Evolutionary conservation across 2,113 vertebrate species (phyloP).

Genomic region (Ammospiza caudacuta): DNA sequence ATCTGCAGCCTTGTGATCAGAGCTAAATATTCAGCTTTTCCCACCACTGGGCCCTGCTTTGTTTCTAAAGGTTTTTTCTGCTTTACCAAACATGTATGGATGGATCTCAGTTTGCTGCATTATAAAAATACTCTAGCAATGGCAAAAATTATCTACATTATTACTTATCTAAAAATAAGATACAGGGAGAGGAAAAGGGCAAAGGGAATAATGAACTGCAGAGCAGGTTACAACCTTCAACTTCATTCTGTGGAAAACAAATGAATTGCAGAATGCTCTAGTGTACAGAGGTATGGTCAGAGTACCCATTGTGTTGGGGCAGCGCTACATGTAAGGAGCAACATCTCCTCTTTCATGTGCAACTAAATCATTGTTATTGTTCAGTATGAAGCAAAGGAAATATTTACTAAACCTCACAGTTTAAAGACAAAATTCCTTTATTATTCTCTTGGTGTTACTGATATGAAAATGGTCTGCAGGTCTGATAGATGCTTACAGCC

Average conservation of each 20-base stretch:
- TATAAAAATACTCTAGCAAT: background rate
- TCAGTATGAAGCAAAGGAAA: background rate
- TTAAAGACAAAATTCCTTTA: background rate
- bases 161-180: background rate
- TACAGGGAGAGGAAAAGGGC: background rate
- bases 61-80: background rate
- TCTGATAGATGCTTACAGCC: background rate
- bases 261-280: background rate
- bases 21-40: background rate
- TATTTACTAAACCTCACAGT: background rate
- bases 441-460: background rate
- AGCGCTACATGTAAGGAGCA: background rate
- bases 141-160: background rate
- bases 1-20: background rate
- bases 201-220: background rate
- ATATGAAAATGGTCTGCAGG: background rate
- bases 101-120: background rate
- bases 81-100: background rate
- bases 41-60: background rate
- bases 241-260: background rate
- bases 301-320: rapidly evolving
- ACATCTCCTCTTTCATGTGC: background rate
- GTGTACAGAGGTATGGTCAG: background rate
- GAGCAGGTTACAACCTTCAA: background rate
- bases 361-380: background rate